phyloP scores from a whole-genome alignment of 2,113 vertebrate genomes.

The Phaethon lepturus region DNA sequence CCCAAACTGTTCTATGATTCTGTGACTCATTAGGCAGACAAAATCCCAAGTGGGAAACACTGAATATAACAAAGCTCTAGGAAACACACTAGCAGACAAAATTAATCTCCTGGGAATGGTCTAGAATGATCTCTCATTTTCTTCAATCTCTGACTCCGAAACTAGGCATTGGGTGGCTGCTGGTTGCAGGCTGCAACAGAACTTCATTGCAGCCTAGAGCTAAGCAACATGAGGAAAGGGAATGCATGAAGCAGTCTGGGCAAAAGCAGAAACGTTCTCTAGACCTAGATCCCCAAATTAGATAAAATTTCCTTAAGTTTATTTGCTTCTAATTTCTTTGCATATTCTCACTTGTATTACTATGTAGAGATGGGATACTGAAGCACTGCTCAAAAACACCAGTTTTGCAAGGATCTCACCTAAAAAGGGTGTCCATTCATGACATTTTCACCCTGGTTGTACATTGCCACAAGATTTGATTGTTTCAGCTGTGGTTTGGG shows the following conservation, averaged over 20 bases:
- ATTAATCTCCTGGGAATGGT: neutral
- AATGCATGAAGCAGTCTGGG: rapidly evolving
- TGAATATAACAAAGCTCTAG: neutral
- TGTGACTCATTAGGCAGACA: neutral
- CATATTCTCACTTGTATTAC: neutral
- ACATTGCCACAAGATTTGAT: neutral
- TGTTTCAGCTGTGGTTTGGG: neutral
- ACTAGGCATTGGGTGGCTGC: neutral
- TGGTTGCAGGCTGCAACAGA: neutral
- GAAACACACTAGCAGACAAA: neutral
- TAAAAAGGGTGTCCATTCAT: rapidly evolving
- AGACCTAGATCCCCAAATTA: neutral
- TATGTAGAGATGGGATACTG: neutral
- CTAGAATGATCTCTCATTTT: neutral
- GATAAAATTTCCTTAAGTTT: neutral
- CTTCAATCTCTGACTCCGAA: neutral
- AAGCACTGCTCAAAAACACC: rapidly evolving
- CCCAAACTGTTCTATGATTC: too few species aligned
- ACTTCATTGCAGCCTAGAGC: neutral
- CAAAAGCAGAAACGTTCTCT: neutral
- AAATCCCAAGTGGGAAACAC: neutral
- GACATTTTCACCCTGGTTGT: neutral
- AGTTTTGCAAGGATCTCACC: neutral
- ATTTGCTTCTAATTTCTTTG: neutral
- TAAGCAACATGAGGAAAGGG: neutral